These are phyloP conservation scores for Antheraea pernyi DNA, from an alignment of 1,140 invertebrate genomes.

Conservation along the genomic window DNA sequence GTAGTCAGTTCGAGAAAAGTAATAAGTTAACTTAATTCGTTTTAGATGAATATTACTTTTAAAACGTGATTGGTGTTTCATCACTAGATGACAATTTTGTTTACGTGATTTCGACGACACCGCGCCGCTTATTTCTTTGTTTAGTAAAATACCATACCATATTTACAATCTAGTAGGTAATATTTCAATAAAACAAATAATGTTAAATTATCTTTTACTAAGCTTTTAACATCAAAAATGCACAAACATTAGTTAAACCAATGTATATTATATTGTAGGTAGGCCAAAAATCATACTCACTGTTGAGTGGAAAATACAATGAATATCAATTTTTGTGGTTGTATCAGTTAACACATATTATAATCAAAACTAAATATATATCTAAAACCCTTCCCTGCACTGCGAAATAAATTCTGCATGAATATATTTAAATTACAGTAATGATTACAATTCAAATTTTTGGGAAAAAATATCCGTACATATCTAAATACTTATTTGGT, in stretches of 20 bases:
- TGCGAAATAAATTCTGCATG: not conserved
- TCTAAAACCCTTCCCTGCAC: not conserved
- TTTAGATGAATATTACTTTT: too few relatives aligned
- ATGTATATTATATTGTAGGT: constrained; percentile 36
- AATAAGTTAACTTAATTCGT: too few relatives aligned
- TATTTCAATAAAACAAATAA: constrained; percentile 33
- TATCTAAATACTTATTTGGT: too few relatives aligned
- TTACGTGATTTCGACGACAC: too few relatives aligned
- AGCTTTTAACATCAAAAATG: constrained; percentile 70
- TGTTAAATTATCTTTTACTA: constrained; percentile 73
- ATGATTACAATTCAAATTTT: too few relatives aligned
- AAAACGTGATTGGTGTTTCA: too few relatives aligned
- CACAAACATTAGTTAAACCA: constrained; percentile 52
- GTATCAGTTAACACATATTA: not conserved
- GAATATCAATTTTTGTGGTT: constrained; percentile 42
- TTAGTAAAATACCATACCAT: too few relatives aligned
- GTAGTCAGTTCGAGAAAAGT: too few relatives aligned
- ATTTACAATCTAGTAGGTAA: not conserved
- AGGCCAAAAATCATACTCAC: constrained; percentile 32
- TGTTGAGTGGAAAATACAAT: constrained; percentile 48
- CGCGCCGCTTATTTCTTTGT: too few relatives aligned
- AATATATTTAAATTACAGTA: not conserved
- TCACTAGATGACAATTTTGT: too few relatives aligned
- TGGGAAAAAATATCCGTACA: too few relatives aligned
- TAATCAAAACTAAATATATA: not conserved